Evolutionary conservation across 2,113 vertebrate species (phyloP), one percentile per base, ranked within the genome.

Genomic region (Chloropsis cyanopogon): DNA sequence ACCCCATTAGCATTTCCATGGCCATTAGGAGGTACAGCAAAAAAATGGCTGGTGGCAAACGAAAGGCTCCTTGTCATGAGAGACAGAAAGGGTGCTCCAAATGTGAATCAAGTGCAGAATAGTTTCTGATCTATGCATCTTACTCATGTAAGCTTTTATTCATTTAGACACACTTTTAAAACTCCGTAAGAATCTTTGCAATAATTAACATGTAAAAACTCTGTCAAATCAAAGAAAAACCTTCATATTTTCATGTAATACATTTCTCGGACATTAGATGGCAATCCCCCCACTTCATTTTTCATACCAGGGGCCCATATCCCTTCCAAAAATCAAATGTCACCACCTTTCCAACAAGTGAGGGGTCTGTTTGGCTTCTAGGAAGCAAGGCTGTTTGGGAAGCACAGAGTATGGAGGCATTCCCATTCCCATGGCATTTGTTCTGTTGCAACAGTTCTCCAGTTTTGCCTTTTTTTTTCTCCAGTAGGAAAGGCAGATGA

Each of bases 201-300:
- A 73, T 81, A 83, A 92, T 90, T 92, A 95, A 92, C 76, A 73
- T 10, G 65, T 88, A 69, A 88, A 86, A 95, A 83, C 52, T 80
- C 79, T 60, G 52, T 90, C 60, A 64, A 78, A 94, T 78, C 60
- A 86, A 90, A 92, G 90, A 85, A 95, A 95, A 95, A 87, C 80
- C 93, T 96, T 93, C 92, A 78, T 91, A 81, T 94, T 96, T 96
- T 79, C 95, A 96, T 96, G 96, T 97, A 97, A 95, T 97, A 96
- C 96, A 97, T 90, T 94, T 86, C 93, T 96, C 3, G 76, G 95
- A 96, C 96, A 97, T 96, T 97, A 97, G 96, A 96, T 96, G 96
- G 96, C 96, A 97, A 97, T 97, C 95, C 96, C 95, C 95, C 95
- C 92, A 93, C 96, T 96, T 64, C 10, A 84, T 92, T 96, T 96